Evolutionary conservation across 2,797 vertebrate genomes (phyloP).

Genomic region (Antrozous pallidus): DNA sequence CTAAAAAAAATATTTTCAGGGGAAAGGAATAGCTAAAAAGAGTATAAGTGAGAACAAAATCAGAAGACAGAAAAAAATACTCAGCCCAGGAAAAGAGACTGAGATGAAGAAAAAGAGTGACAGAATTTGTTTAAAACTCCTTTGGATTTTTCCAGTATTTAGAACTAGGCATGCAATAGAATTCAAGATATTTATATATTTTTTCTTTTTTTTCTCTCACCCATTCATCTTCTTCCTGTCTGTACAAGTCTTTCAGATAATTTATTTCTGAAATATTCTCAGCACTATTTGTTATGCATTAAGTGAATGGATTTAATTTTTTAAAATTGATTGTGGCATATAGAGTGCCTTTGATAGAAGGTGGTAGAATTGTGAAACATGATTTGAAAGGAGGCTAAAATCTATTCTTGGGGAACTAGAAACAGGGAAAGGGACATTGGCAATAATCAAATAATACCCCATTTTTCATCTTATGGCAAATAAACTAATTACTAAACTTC

Average conservation of each 20-base stretch:
- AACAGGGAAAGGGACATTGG: background rate
- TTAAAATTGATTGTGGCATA: background rate
- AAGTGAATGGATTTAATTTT: background rate
- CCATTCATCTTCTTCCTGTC: background rate
- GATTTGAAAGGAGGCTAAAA: background rate
- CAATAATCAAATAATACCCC: background rate
- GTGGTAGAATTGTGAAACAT: background rate
- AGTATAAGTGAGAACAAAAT: conserved; percentile 9
- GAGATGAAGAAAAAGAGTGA: background rate
- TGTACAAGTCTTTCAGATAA: background rate
- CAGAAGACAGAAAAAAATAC: background rate
- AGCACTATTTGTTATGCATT: background rate
- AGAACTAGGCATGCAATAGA: background rate
- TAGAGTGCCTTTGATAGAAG: background rate
- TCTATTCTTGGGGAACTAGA: background rate
- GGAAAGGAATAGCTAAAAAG: conserved; percentile 13
- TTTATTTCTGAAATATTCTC: background rate
- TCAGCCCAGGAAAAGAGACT: background rate
- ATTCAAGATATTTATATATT: background rate
- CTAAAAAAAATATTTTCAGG: conserved; percentile 42
- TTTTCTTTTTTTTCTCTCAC: fast-evolving
- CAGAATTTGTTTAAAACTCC: background rate
- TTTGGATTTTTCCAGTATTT: background rate
- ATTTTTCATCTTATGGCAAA: background rate
- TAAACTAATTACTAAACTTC: background rate